Base-by-base conservation (phyloP, 1,140 invertebrate genomes). In the Phthorimaea operculella region DNA sequence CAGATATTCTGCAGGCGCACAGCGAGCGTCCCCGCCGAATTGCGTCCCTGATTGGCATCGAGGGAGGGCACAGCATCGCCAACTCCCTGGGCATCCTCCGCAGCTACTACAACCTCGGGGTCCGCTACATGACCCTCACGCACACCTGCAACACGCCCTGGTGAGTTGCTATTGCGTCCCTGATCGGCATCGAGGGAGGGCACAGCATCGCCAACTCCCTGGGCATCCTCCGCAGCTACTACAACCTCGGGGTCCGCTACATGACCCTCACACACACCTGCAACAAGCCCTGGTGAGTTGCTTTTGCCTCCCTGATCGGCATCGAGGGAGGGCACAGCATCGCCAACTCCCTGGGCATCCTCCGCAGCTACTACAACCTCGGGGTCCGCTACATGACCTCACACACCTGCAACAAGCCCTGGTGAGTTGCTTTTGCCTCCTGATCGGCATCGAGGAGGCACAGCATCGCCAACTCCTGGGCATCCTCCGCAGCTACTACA, bases 111-210 rank as follows among this genome's bases (percentile, higher is more conserved):
- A 90, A 93, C 53, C 87, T 96, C 45, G 94, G 94, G 11, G 92
- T 94, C 7, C 88, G 94, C 48, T 95, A 94, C 73, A 89, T 96
- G 81, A 95, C 94, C 9, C 86, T 96, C 5, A 96, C 94, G 1
- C 94, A 96, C 82, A 94, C 91, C 59, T 96, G 94, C 86, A 93
- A 95, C 72, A 95, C 93, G 47, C 93, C 93, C 28, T 96, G 94
- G 94, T 93, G 85, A 85, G 75, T 74, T 9, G 11, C 33, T 34
- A 34, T 87, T n/a, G 85, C 85, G 0, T 86, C 83, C 52, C 80
- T 95, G 55, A 93, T 95, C 60, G 93, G 93, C 7, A 89, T 95
- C 51, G 93, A 95, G 81, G 93, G 94, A 33, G 94, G 94, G 9
- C 94, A 96, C 81, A 91, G 92, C 50, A 90, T 96, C 55, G 93